A percentile compares a stretch with the other conserved stretches of the same genome.
Evolutionary conservation across 2,797 vertebrate species (phyloP).

Genomic region (Valencia hispanica): DNA sequence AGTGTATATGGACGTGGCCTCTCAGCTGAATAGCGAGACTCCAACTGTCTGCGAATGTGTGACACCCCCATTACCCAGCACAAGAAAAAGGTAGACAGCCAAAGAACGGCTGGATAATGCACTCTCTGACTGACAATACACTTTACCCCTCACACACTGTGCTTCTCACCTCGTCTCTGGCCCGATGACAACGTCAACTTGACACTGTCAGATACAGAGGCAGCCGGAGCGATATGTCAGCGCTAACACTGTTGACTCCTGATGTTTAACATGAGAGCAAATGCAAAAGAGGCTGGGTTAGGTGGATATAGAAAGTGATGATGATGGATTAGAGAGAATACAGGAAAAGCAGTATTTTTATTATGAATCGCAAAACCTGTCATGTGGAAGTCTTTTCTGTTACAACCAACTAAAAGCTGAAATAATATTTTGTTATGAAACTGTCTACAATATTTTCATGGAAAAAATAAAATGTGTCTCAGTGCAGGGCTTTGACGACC

Average conservation of each 20-base stretch:
- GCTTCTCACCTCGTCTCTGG: slow-evolving; percentile 66
- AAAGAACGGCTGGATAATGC: slow-evolving; percentile 87
- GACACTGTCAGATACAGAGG: slow-evolving; percentile 69
- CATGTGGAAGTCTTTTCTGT: slow-evolving; percentile 8
- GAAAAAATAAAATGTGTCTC: slow-evolving; percentile 29
- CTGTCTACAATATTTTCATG: neutral
- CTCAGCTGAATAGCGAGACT: slow-evolving; percentile 84
- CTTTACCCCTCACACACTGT: slow-evolving; percentile 62
- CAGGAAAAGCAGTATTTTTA: slow-evolving; percentile 23
- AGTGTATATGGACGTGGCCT: slow-evolving; percentile 89
- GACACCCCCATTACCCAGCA: slow-evolving; percentile 86
- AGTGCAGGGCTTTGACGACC: slow-evolving; percentile 49
- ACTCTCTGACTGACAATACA: slow-evolving; percentile 76
- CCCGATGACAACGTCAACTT: slow-evolving; percentile 68
- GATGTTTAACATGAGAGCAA: slow-evolving; percentile 56
- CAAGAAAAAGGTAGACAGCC: slow-evolving; percentile 76
- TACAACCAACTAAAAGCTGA: slow-evolving; percentile 2
- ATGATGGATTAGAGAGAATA: slow-evolving; percentile 55
- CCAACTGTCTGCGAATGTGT: slow-evolving; percentile 78
- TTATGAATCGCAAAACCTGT: slow-evolving; percentile 13
- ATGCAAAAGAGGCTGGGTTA: slow-evolving; percentile 32
- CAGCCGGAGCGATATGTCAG: slow-evolving; percentile 57
- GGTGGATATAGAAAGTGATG: slow-evolving; percentile 25
- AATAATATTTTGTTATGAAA: slow-evolving; percentile 7
- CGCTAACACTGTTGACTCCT: slow-evolving; percentile 45